These are phyloP conservation scores for Antheraea yamamai DNA, from an alignment of 2,888 invertebrate species.

Conservation along the genomic window DNA sequence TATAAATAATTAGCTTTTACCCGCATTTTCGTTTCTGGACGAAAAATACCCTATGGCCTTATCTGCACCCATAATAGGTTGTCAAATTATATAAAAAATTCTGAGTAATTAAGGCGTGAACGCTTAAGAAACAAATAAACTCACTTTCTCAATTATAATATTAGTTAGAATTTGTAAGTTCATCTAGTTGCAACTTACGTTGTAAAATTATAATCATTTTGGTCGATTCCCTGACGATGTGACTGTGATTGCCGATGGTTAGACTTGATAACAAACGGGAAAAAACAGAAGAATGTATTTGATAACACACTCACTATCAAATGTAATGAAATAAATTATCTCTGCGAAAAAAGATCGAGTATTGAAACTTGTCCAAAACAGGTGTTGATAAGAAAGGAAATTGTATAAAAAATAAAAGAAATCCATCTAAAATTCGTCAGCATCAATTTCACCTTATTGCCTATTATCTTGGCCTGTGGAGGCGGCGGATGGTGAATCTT, in stretches of 20 bases:
- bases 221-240: no score
- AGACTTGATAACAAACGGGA: neutral
- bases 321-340: neutral
- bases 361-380: neutral
- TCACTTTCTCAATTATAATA: no score
- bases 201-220: no score
- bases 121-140: no score
- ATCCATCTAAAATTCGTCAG: slow-evolving; percentile 12
- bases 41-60: no score
- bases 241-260: neutral
- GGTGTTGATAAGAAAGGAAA: neutral
- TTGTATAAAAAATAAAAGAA: neutral
- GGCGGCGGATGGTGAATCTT: slow-evolving; percentile 22
- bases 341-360: neutral
- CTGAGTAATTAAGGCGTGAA: no score
- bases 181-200: no score
- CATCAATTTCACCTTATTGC: slow-evolving; percentile 24
- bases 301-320: neutral
- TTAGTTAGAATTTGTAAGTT: no score
- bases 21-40: no score
- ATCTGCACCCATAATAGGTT: no score
- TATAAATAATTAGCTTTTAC: no score
- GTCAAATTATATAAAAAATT: no score
- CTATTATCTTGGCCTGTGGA: slow-evolving; percentile 19
- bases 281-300: neutral